A percentile compares a stretch with the other conserved stretches of the same genome.
These are phyloP conservation scores for Sebastes aleutianus DNA, from an alignment of 2,797 vertebrate genomes.

Conservation along the genomic window DNA sequence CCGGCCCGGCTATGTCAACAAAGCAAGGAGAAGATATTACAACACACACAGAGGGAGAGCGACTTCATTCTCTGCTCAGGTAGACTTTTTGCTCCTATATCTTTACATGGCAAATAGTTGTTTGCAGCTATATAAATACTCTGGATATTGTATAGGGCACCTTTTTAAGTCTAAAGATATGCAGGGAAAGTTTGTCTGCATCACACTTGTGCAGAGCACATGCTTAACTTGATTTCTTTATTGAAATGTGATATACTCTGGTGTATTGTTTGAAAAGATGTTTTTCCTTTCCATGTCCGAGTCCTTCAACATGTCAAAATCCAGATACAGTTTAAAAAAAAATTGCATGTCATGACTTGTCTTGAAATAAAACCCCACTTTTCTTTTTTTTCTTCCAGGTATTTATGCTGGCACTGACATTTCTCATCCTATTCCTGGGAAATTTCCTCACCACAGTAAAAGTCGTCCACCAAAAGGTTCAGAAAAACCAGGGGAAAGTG, in stretches of 20 bases:
- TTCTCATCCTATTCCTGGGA: conserved; percentile 95
- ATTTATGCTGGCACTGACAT: conserved; percentile 92
- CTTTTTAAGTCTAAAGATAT: background rate
- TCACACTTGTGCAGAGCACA: background rate
- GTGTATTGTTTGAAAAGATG: background rate
- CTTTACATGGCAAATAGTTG: too few species aligned
- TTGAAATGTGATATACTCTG: background rate
- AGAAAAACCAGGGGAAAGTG: conserved; percentile 87
- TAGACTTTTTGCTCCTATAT: too few species aligned
- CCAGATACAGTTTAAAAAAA: background rate
- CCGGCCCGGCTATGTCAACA: too few species aligned
- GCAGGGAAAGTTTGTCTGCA: background rate
- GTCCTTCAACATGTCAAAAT: background rate
- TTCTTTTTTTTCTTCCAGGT: conserved; percentile 79
- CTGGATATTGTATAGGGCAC: too few species aligned
- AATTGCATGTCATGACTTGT: background rate
- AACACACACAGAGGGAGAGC: too few species aligned
- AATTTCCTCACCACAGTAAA: conserved; percentile 97
- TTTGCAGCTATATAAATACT: too few species aligned
- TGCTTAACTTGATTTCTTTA: background rate
- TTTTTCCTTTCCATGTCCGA: background rate
- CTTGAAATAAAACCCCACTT: background rate
- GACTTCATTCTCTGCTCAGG: too few species aligned
- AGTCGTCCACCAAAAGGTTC: conserved; percentile 94
- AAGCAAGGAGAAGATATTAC: too few species aligned